These are phyloP conservation scores for Scaptomyza parva DNA, from an alignment of 2,888 invertebrate genomes.

Conservation along the genomic window DNA sequence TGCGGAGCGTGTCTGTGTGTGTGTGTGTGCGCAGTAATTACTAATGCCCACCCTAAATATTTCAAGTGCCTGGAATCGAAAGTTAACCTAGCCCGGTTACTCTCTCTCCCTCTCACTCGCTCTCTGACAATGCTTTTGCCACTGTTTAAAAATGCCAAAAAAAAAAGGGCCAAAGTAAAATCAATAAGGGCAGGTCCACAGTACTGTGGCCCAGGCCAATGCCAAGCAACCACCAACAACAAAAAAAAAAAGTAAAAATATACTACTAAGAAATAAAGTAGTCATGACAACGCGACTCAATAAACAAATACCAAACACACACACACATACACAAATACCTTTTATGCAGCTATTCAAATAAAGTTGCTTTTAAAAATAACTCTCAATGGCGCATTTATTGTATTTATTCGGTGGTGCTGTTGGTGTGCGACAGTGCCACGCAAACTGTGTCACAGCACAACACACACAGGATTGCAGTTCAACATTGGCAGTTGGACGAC, in stretches of 20 bases:
- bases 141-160: slow-evolving; percentile 15
- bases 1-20: slow-evolving; percentile 16
- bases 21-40: slow-evolving; percentile 55
- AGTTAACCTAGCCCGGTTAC: slow-evolving; percentile 47
- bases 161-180: slow-evolving; percentile 52
- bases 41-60: slow-evolving; percentile 43
- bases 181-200: slow-evolving; percentile 60
- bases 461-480: slow-evolving; percentile 49
- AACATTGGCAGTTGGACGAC: slow-evolving; percentile 41
- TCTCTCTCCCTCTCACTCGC: slow-evolving; percentile 7
- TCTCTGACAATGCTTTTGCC: slow-evolving; percentile 41
- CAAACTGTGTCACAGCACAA: slow-evolving; percentile 74
- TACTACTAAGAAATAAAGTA: slow-evolving; percentile 49
- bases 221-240: slow-evolving; percentile 75
- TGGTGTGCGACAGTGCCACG: slow-evolving; percentile 34
- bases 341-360: slow-evolving; percentile 68
- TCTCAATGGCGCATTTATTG: slow-evolving; percentile 62
- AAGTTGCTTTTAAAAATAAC: slow-evolving; percentile 71
- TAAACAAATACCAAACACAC: slow-evolving; percentile 51
- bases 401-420: slow-evolving; percentile 23
- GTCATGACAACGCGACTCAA: slow-evolving; percentile 69
- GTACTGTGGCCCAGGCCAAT: slow-evolving; percentile 61
- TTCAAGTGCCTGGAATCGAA: slow-evolving; percentile 57
- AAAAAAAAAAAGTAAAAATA: slow-evolving; percentile 37
- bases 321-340: slow-evolving; percentile 16